Evolutionary conservation across 2,113 vertebrate species (phyloP), one percentile per base, ranked within the genome.

Genomic region (Taxidea taxus): DNA sequence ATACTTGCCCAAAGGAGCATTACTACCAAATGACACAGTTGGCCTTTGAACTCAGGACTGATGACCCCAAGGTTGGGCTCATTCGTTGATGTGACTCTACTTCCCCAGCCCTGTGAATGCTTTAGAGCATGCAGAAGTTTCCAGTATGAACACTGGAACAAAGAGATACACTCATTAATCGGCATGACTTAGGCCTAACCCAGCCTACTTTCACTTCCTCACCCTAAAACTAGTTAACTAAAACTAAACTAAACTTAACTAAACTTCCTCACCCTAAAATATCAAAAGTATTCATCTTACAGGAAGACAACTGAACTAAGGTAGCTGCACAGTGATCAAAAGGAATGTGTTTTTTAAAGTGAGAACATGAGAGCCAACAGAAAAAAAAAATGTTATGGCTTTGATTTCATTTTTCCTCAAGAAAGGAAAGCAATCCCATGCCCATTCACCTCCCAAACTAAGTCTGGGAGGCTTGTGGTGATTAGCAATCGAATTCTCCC

Each of bases 401-500:
- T 95, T 75, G 23, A 94, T 87, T 94, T 96, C 27, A 21, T n/a
- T 87, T 93, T 85, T 91, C 4, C 34, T 91, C 56, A 14, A 87
- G 85, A 95, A 93, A 75, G 7, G 72, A 96, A 87, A 96, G 42
- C 47, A 90, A 54, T 85, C 60, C 78, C 44, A 27, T 2, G 47
- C 78, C 21, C 39, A 20, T 78, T 96, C 93, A 44, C 34, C 82
- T n/a, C 31, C 83, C 56, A 95, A 34, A 95, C 6, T 27, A 91
- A 27, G 29, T 54, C 93, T 96, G 81, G n/a, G 37, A 27, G 39
- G 7, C 82, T 95, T 93, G 60, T 2, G 23, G 27, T 42, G 49
- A 93, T 91, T 87, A 97, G 77, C 54, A 31, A 49, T 23, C n/a
- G 80, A 87, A 72, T 95, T 95, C 78, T 75, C 72, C 94, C 68